A percentile compares a stretch with the other conserved stretches of the same genome.
These are phyloP conservation scores for Elephantulus edwardii DNA, from an alignment of 2,113 vertebrate genomes.

Conservation along the genomic window DNA sequence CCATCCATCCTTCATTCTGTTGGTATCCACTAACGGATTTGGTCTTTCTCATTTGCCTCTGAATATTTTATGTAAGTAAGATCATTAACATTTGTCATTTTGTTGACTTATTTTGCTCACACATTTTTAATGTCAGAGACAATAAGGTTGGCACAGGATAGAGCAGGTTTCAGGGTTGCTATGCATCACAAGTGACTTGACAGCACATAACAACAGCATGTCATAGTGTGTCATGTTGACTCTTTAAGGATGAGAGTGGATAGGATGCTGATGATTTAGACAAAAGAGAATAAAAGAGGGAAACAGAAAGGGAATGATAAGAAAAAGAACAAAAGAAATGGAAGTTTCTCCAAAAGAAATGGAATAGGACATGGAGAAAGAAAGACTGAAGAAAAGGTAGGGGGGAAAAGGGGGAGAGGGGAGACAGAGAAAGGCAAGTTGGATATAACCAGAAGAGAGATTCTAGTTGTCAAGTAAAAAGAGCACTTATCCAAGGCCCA, in stretches of 20 bases:
- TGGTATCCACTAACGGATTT: neutral
- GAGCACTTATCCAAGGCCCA: neutral
- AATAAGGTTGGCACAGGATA: too few relatives aligned
- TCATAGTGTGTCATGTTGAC: neutral
- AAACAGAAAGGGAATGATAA: neutral
- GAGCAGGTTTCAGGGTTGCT: neutral
- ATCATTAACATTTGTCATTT: neutral
- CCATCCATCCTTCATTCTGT: too few relatives aligned
- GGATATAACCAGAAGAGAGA: neutral
- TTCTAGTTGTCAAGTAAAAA: neutral
- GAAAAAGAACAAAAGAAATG: neutral
- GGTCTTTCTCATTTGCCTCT: neutral
- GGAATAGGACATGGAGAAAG: too few relatives aligned
- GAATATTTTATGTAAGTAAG: neutral
- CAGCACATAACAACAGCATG: too few relatives aligned
- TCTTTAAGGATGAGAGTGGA: neutral
- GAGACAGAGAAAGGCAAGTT: neutral
- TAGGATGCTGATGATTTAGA: neutral
- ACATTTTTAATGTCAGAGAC: too few relatives aligned
- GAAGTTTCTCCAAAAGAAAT: neutral
- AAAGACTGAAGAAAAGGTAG: too few relatives aligned
- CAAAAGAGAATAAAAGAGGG: neutral
- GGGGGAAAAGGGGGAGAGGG: neutral
- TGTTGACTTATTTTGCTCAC: neutral
- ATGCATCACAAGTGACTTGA: too few relatives aligned